These are phyloP conservation scores for Stigmatopora argus DNA, from an alignment of 2,113 vertebrate species.

Conservation along the genomic window DNA sequence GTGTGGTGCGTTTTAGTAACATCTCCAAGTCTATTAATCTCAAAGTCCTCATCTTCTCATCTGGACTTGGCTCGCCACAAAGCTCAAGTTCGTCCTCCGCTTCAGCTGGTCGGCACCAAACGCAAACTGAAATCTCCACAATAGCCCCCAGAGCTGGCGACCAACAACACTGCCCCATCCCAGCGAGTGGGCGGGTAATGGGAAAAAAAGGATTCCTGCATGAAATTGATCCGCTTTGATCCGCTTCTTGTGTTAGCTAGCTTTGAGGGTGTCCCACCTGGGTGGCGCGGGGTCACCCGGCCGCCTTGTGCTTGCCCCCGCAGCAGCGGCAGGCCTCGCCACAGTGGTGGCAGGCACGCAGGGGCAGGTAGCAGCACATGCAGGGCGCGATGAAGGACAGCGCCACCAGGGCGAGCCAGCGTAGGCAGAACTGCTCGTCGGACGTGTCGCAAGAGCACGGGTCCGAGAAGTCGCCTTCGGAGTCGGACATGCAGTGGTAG, in stretches of 20 bases:
- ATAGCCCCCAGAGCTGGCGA: conserved; percentile 78
- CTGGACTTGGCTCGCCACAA: conserved; percentile 60
- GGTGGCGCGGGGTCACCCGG: conserved; percentile 77
- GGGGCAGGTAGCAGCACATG: conserved; percentile 98
- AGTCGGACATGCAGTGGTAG: conserved; percentile 99
- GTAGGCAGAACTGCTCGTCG: conserved; percentile 97
- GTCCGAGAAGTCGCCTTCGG: conserved; percentile 97
- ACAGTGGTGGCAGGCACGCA: conserved; percentile 94
- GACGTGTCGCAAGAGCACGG: conserved; percentile 98
- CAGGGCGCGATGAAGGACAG: conserved; percentile 94
- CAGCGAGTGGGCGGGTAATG: conserved; percentile 76
- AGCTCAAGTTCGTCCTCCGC: conserved; percentile 73
- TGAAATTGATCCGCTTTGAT: conserved; percentile 61
- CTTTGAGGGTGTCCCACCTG: conserved; percentile 57
- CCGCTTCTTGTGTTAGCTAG: conserved; percentile 66
- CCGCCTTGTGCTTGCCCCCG: conserved; percentile 97
- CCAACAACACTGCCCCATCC: conserved; percentile 61
- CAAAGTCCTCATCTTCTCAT: conserved; percentile 57
- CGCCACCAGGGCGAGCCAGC: conserved; percentile 95
- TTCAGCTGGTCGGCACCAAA: conserved; percentile 75
- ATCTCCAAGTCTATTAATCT: conserved; percentile 76
- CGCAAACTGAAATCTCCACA: conserved; percentile 81
- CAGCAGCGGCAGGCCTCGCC: conserved; percentile 96
- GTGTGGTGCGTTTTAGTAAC: conserved; percentile 70
- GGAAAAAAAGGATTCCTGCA: conserved; percentile 69